Evolutionary conservation across 30 jellyfish, hydroid and myxozoan genomes (phyloP).

Genomic region (Aurelia aurita complex sp. Pacific): DNA sequence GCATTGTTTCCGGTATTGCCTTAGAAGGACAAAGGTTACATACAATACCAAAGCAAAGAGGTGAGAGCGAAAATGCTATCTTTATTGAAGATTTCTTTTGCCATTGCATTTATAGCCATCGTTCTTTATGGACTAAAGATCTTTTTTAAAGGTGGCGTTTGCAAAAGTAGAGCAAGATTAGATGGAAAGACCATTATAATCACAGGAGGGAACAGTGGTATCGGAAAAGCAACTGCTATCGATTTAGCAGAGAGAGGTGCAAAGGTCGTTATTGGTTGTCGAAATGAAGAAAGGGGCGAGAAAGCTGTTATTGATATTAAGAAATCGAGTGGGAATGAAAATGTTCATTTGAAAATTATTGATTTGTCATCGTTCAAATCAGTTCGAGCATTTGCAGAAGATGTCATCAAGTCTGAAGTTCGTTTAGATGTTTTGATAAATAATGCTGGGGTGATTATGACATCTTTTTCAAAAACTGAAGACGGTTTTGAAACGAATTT

Average conservation of each 20-base stretch:
- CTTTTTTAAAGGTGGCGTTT: constrained; percentile 68
- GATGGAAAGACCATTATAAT: constrained; percentile 89
- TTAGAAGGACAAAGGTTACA: too few species aligned
- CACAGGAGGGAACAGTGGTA: constrained; percentile 96
- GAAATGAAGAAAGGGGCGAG: constrained; percentile 73
- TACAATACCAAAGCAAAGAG: too few species aligned
- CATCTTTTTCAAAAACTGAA: constrained; percentile 69
- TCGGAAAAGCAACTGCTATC: constrained; percentile 89
- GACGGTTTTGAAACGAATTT: constrained; percentile 91
- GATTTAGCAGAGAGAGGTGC: constrained; percentile 97
- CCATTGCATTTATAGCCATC: background rate
- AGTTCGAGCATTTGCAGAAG: constrained; percentile 76
- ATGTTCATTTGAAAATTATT: constrained; percentile 46
- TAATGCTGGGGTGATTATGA: constrained; percentile 92
- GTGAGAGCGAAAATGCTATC: background rate
- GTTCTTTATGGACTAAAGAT: constrained; percentile 16
- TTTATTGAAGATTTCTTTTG: background rate
- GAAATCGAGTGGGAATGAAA: constrained; percentile 51
- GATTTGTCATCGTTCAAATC: constrained; percentile 90
- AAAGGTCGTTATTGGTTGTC: constrained; percentile 84
- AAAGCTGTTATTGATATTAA: constrained; percentile 69
- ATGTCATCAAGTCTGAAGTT: constrained; percentile 42
- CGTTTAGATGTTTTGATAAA: constrained; percentile 81
- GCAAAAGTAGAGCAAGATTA: constrained; percentile 79
- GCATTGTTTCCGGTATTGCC: too few species aligned